Evolutionary conservation across 2,888 invertebrate species (phyloP).

Genomic region (Meandrusa payeni): DNA sequence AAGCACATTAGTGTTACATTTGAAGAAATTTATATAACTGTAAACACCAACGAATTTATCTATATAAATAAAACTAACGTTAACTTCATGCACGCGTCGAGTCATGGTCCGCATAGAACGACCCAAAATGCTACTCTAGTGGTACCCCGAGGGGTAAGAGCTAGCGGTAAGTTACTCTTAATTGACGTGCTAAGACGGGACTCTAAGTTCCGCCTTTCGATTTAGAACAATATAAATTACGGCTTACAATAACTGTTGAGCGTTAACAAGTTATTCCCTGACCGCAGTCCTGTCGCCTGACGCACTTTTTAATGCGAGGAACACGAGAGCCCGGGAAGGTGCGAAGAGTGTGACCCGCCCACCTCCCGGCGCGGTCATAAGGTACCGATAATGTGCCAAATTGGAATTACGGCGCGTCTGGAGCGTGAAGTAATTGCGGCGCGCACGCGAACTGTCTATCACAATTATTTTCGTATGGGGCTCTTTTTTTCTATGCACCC

Average conservation of each 20-base stretch:
- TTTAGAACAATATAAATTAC: too few relatives aligned
- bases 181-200: too few relatives aligned
- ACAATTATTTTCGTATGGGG: constrained; percentile 73
- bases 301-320: constrained; percentile 62
- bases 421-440: constrained; percentile 60
- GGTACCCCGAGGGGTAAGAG: too few relatives aligned
- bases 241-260: constrained; percentile 39
- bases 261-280: constrained; percentile 39
- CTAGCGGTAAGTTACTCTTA: too few relatives aligned
- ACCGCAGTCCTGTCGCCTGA: constrained; percentile 34
- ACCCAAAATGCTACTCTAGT: too few relatives aligned
- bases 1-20: too few relatives aligned
- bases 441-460: constrained; percentile 79
- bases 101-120: too few relatives aligned
- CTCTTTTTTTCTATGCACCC: constrained; percentile 64
- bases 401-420: constrained; percentile 55
- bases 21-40: too few relatives aligned
- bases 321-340: constrained; percentile 51
- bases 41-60: too few relatives aligned
- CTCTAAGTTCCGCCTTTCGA: too few relatives aligned
- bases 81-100: too few relatives aligned
- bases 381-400: constrained; percentile 70
- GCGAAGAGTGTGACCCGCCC: constrained; percentile 60
- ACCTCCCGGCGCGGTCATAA: constrained; percentile 51
- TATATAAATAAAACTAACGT: too few relatives aligned